Base-by-base conservation (phyloP, 1,140 invertebrate species). In the Lordiphosa mommai region DNA sequence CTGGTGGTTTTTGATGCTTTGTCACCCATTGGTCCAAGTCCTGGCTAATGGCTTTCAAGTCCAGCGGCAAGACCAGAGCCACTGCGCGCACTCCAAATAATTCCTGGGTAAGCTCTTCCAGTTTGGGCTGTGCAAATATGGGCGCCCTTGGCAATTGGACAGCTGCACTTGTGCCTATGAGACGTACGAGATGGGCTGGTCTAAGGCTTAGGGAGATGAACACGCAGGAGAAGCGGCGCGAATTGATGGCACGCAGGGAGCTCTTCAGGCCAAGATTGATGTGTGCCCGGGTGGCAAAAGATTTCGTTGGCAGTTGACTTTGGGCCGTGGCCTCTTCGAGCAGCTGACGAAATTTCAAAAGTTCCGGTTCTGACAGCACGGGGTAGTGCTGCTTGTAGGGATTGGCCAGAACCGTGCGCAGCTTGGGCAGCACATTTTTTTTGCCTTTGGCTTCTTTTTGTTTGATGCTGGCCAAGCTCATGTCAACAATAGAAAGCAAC, bases 351-450 rank as follows among this genome's bases (percentile, higher is more conserved):
- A 84, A 29, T 6, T 73, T 34, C 3, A 17, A 6, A 2, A 85
- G 4, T 27, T 84, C 79, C 1, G 48, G 23, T 2, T 79, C 60
- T 0, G 37, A n/a, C 2, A 84, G 47, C 23, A 85, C 48, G 16
- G 79, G 79, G 32, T 72, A 55, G 44, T 84, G 60, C 1, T 77
- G 55, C 38, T 84, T 84, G 48, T 84, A 84, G 1, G 77, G 77
- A 66, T 84, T 76, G 2, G 72, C 77, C 36, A 84, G 12, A 7
- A 84, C 13, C 4, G 49, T 77, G 2, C 79, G 72, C 14, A 84
- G 12, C 6, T 60, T 84, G 2, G 77, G 77, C 8, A 84, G 7
- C 1, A 38, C 9, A n/a, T 84, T 84, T 10, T 70, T 84, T 6
- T 77, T 84, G 32, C 77, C 72, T 36, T 84, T 84, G 1, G 38